Evolutionary conservation across 2,888 invertebrate genomes (phyloP), one percentile per base, ranked within the genome.

Genomic region (Epsilonema sp.): DNA sequence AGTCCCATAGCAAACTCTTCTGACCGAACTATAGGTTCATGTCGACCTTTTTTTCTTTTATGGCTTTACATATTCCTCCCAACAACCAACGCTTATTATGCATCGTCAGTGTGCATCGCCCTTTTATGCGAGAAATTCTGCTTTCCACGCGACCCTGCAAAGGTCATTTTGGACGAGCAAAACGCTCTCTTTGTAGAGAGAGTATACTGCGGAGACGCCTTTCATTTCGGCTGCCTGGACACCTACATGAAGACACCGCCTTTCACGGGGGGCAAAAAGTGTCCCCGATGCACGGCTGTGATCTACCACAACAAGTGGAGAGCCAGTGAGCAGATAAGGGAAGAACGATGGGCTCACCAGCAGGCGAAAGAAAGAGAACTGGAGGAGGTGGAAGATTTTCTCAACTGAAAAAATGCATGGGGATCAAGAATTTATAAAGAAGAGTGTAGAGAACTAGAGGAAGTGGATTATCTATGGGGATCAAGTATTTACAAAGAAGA

Each of bases 271-370:
- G 79, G 79, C 49, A 80, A 80, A 62, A 72, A 73, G 51, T 80
- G 80, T 26, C 74, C 74, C 13, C 58, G 61, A 16, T 80, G 80
- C 61, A 74, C 73, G 4, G 69, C 75, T 54, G 73, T 73, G 55
- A 74, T 81, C 51, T 77, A 74, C 55, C 80, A 80, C 59, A 78
- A 78, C 53, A 79, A 78, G 58, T 81, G 79, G 78, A 75, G 75
- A 46, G 64, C 78, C 3, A 73, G 74, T 44, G 76, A 79, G 24
- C 75, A 75, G 59, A 66, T 79, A 26, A 77, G 78, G 0, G 80
- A 80, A 65, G 74, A 76, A 42, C 71, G 79, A 42, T 80, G 80
- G 80, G 79, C 80, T 1, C 79, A 80, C 59, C 75, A 79, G 58
- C 78, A 81, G 63, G 80, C 80, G 2, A 72, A 78, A 47, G 73